A percentile compares a stretch with the other conserved stretches of the same genome.
Evolutionary conservation across 1,140 invertebrate species (phyloP).

Genomic region (Aphelenchoides fujianensis): DNA sequence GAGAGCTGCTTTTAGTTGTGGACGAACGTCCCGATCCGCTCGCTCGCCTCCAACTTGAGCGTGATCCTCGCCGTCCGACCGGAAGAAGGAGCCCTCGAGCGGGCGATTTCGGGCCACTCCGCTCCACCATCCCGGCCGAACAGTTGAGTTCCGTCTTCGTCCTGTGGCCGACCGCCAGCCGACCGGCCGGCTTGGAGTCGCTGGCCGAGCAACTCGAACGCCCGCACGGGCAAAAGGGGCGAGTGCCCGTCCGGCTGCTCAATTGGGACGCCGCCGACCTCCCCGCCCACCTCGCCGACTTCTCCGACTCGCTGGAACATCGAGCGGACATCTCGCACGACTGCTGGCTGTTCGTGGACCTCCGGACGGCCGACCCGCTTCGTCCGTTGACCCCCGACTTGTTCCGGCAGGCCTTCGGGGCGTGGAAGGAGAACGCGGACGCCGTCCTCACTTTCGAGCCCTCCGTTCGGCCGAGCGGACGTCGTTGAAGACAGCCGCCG

Average conservation of each 20-base stretch:
- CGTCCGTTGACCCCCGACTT: background rate
- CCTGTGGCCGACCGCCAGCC: background rate
- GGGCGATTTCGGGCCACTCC: background rate
- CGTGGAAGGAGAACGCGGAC: slow-evolving; percentile 21
- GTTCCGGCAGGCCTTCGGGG: slow-evolving; percentile 5
- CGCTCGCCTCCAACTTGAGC: background rate
- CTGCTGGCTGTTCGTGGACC: slow-evolving; percentile 16
- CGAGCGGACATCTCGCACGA: slow-evolving; percentile 1
- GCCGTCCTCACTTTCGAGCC: slow-evolving; percentile 7
- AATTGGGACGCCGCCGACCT: slow-evolving; percentile 10
- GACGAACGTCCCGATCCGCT: slow-evolving; percentile 15
- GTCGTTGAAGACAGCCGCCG: background rate
- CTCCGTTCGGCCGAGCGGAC: background rate
- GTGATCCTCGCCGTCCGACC: background rate
- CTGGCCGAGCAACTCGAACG: background rate
- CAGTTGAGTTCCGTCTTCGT: slow-evolving; percentile 4
- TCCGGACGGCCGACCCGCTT: background rate
- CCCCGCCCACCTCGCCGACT: background rate
- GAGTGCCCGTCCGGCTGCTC: background rate
- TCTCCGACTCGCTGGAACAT: background rate
- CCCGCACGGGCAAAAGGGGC: background rate
- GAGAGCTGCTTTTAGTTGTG: slow-evolving; percentile 24
- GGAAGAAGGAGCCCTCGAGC: background rate
- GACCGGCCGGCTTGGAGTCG: background rate
- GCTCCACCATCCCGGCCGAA: background rate